Evolutionary conservation across 2,888 invertebrate species (phyloP).

Genomic region (Venusia cambrica): DNA sequence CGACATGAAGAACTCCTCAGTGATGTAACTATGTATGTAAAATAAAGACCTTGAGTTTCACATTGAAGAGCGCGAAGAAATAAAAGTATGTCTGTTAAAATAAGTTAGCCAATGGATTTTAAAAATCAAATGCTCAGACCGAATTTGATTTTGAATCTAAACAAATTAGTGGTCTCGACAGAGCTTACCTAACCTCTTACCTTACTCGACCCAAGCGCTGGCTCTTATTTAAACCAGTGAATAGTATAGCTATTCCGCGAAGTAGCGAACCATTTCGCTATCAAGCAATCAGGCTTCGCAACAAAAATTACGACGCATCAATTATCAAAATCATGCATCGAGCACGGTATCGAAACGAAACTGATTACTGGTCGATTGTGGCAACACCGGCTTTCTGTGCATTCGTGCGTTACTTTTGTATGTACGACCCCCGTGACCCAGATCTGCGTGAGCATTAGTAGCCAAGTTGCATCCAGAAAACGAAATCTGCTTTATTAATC

Average conservation of each 20-base stretch:
- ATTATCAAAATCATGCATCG: constrained; percentile 44
- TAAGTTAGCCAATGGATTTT: too few species aligned
- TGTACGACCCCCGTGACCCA: constrained; percentile 30
- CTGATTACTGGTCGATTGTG: constrained; percentile 37
- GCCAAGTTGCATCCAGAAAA: too few species aligned
- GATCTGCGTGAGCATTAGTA: too few species aligned
- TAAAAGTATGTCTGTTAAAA: constrained; percentile 4
- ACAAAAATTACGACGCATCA: constrained; percentile 42
- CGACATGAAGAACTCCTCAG: constrained; percentile 26
- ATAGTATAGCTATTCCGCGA: too few species aligned
- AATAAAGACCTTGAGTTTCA: constrained; percentile 27
- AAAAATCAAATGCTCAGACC: too few species aligned
- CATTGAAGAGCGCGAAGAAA: constrained; percentile 6
- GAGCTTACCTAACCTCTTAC: too few species aligned
- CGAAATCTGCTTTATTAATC: too few species aligned
- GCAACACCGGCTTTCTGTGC: constrained; percentile 34
- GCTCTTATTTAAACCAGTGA: too few species aligned
- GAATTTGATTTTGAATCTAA: too few species aligned
- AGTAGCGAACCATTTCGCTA: constrained; percentile 32
- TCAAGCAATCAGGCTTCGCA: constrained; percentile 32
- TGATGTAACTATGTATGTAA: constrained; percentile 28
- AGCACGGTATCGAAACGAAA: constrained; percentile 39
- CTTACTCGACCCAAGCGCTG: too few species aligned
- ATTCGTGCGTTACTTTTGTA: constrained; percentile 39
- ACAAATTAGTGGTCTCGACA: too few species aligned